Evolutionary conservation across 2,888 invertebrate genomes (phyloP), one percentile per base, ranked within the genome.

Genomic region (Temnothorax ravouxi): DNA sequence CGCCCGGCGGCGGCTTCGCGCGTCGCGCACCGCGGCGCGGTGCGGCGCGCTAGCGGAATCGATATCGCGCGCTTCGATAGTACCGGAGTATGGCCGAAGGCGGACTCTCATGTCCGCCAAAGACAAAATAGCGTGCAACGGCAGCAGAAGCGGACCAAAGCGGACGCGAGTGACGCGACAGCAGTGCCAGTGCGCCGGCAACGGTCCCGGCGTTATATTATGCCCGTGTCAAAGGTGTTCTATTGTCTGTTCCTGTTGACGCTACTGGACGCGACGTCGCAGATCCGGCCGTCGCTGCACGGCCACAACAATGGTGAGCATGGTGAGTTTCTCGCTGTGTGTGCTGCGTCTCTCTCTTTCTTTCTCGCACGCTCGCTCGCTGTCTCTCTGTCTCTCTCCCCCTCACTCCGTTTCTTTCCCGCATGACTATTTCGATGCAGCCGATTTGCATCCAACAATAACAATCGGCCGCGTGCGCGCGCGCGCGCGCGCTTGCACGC

Each of bases 301-400:
- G 97, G 97, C 95, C 97, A 96, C 95, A 97, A 96, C 95, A 97
- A 97, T 96, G 97, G 97, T 97, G 96, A 96, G 95, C 84, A 97
- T 96, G 97, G 97, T 97, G 96, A 96, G 95, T 84, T 29, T 83
- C 69, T 95, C 95, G 94, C 64, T 91, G 44, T 54, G 8, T 38
- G 18, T 29, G 95, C 25, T 25, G 44, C 44, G 13, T 50, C 18
- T 29, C 44, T 11, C 8, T 38, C 47, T 80, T 69, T 95, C 95
- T 94, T 13, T 5, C 47, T 34, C 34, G 34, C 34, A 34, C 34
- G 34, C 34, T 34, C 34, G 34, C 34, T 5, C 34, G 6, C 64
- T 34, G 6, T 6, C 6, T 34, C 67, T 90, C 95, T 34, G 34
- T 34, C 34, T 34, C 67, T 90, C 95, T 95, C 95, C 44, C 18